phyloP scores from a whole-genome alignment of 1,140 invertebrate genomes.

The Cephus cinctus region DNA sequence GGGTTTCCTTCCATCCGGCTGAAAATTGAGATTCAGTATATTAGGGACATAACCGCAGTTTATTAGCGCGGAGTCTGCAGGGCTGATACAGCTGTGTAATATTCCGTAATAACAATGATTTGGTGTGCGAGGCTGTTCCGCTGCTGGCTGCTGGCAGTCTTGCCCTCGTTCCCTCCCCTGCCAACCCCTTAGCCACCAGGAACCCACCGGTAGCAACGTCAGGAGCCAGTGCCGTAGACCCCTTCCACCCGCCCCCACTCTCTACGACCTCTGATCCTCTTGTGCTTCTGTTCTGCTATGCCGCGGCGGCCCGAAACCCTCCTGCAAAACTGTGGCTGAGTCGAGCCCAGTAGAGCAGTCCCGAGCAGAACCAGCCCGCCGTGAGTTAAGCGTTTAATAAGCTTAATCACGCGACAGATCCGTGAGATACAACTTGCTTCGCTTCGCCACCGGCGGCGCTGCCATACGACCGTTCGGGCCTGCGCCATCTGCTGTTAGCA shows the following conservation, averaged over 20 bases:
- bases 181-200: background rate
- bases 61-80: conserved; percentile 51
- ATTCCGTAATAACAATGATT: conserved; percentile 57
- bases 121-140: conserved; percentile 45
- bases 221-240: too few relatives aligned
- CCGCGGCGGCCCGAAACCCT: conserved; percentile 34
- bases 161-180: conserved; percentile 20
- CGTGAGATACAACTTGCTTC: conserved; percentile 57
- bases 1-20: too few relatives aligned
- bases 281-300: conserved; percentile 15
- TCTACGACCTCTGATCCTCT: conserved; percentile 12
- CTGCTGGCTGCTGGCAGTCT: conserved; percentile 36
- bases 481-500: conserved; percentile 57
- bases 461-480: conserved; percentile 30
- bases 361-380: conserved; percentile 28
- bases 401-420: conserved; percentile 58
- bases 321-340: conserved; percentile 33
- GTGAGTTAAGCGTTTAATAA: conserved; percentile 58
- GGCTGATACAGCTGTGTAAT: conserved; percentile 53
- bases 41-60: conserved; percentile 53
- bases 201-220: too few relatives aligned
- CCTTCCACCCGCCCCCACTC: conserved; percentile 3
- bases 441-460: conserved; percentile 37
- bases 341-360: conserved; percentile 14
- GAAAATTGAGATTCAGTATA: conserved; percentile 55